phyloP scores from a whole-genome alignment of 2,113 vertebrate species.

The Sprattus sprattus region DNA sequence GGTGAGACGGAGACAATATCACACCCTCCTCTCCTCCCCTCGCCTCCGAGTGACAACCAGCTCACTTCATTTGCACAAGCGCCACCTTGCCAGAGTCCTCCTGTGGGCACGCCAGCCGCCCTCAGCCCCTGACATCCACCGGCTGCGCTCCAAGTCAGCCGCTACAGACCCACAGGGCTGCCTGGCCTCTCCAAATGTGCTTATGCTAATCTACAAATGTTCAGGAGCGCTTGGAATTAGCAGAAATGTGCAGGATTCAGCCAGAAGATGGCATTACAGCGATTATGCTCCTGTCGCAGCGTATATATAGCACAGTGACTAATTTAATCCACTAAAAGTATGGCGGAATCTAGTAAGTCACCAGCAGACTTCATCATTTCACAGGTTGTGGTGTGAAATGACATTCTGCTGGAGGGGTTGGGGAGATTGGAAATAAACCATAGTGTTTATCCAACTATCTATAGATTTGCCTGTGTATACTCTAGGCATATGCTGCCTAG shows the following conservation, averaged over 20 bases:
- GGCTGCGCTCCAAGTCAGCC: background rate
- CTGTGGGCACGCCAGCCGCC: background rate
- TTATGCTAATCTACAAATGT: slow-evolving; percentile 7
- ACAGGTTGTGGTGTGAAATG: background rate
- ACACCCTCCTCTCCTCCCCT: background rate
- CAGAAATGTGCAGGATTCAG: background rate
- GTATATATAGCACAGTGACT: background rate
- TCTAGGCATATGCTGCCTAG: background rate
- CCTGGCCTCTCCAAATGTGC: background rate
- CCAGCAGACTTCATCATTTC: background rate
- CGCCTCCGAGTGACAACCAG: background rate
- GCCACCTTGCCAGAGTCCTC: background rate
- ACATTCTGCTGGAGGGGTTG: background rate
- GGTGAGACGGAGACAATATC: background rate
- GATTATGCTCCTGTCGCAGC: background rate
- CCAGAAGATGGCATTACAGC: background rate
- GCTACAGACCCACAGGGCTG: background rate
- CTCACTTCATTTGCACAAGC: background rate
- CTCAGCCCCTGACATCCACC: background rate
- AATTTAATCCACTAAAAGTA: background rate
- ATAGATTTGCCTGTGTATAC: background rate
- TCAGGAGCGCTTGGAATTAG: background rate
- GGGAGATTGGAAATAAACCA: background rate
- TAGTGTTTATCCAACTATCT: background rate
- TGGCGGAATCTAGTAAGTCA: background rate